Conservation (phyloP, 2,797 vertebrate genomes). For the Poeciliopsis presidionis region DNA sequence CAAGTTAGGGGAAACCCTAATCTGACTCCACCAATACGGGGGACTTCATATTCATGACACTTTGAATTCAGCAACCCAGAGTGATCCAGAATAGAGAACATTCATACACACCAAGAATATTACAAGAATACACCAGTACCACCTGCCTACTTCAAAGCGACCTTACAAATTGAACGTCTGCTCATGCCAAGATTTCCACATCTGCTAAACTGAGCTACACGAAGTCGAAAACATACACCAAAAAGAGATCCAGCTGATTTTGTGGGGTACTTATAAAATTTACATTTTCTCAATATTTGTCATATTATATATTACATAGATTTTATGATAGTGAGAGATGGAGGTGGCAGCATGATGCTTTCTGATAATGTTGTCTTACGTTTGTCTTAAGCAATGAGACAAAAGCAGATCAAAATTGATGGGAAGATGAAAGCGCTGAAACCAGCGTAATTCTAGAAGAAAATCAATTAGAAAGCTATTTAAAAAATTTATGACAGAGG, state of each 20-base stretch:
- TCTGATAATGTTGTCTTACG: neutral
- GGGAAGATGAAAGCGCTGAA: neutral
- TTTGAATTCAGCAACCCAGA: neutral
- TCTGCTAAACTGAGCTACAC: neutral
- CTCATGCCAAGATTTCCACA: neutral
- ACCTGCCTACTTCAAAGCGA: neutral
- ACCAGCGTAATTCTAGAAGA: neutral
- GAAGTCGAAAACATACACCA: neutral
- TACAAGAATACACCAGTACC: neutral
- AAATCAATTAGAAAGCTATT: neutral
- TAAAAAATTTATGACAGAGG: neutral
- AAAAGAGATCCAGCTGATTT: neutral
- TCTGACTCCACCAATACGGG: conserved; percentile 12
- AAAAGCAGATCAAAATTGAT: neutral
- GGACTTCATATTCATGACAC: neutral
- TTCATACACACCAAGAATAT: neutral
- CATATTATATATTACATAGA: neutral
- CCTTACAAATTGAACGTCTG: neutral
- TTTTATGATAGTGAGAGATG: neutral
- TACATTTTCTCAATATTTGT: neutral
- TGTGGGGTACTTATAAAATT: neutral
- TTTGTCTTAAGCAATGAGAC: neutral
- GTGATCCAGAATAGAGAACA: neutral
- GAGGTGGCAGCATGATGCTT: neutral
- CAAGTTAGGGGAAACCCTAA: conserved; percentile 12